Conservation (phyloP, 2,113 vertebrate genomes). For the Haemorhous mexicanus region DNA sequence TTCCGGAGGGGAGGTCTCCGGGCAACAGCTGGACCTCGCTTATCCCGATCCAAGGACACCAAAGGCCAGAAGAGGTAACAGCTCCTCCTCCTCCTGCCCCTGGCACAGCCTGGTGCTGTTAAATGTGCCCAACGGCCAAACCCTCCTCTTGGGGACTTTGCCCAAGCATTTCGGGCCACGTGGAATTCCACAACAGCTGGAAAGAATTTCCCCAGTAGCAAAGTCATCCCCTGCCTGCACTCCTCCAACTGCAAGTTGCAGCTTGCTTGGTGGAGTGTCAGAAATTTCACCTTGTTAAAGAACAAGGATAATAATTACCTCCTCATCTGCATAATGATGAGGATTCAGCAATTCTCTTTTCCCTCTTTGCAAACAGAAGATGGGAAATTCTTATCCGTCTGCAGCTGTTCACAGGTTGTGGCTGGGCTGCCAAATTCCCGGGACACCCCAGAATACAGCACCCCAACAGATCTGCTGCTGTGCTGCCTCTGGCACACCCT, state of each 20-base stretch:
- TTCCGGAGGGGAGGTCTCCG: constrained; percentile 93
- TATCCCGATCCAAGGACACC: constrained; percentile 86
- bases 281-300: background rate
- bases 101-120: background rate
- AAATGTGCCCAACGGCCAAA: background rate
- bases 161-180: accelerated
- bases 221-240: accelerated
- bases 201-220: background rate
- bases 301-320: background rate
- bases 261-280: background rate
- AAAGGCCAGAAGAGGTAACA: constrained; percentile 76
- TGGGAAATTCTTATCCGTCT: background rate
- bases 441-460: background rate
- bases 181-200: background rate
- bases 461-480: accelerated
- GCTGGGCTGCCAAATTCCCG: background rate
- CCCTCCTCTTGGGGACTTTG: background rate
- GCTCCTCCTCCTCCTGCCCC: background rate
- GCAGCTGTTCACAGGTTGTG: background rate
- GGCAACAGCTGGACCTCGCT: constrained; percentile 91
- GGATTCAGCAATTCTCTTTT: background rate
- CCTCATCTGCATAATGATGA: background rate
- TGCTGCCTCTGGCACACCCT: accelerated
- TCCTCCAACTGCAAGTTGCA: background rate
- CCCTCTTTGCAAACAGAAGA: background rate